Percentiles rank a stretch among this genome's conserved stretches.
These are phyloP conservation scores for Hypomecis punctinalis DNA, from an alignment of 2,888 invertebrate species.

Conservation along the genomic window DNA sequence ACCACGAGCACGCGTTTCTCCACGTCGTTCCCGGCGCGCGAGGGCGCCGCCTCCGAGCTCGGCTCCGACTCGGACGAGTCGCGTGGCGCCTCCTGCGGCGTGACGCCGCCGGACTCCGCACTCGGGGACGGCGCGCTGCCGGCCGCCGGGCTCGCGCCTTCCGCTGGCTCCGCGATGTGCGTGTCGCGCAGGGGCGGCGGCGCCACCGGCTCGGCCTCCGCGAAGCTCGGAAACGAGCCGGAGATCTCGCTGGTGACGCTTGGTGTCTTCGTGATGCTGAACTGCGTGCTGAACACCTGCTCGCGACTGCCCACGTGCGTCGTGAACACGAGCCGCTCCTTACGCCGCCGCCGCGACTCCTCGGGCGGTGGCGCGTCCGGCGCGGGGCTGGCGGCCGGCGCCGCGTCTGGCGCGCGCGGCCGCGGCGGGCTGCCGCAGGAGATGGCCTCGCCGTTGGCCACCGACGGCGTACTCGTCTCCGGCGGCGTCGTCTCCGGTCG, in stretches of 20 bases:
- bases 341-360: conserved; percentile 52
- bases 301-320: conserved; percentile 89
- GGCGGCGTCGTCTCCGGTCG: conserved; percentile 26
- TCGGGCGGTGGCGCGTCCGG: conserved; percentile 35
- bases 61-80: conserved; percentile 49
- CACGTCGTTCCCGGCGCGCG: conserved; percentile 80
- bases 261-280: conserved; percentile 87
- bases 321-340: conserved; percentile 86
- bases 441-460: neutral
- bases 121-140: conserved; percentile 1
- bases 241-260: conserved; percentile 87
- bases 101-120: conserved; percentile 31
- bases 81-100: conserved; percentile 41
- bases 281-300: conserved; percentile 88
- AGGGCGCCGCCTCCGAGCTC: conserved; percentile 44
- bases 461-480: conserved; percentile 28
- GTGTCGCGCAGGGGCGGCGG: conserved; percentile 64
- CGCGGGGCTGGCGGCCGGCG: conserved; percentile 40
- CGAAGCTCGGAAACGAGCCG: conserved; percentile 72
- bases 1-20: conserved; percentile 89
- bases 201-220: conserved; percentile 87
- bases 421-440: conserved; percentile 19
- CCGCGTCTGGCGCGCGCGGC: conserved; percentile 41
- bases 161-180: conserved; percentile 32
- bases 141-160: conserved; percentile 15